A percentile compares a stretch with the other conserved stretches of the same genome.
These are phyloP conservation scores for Parnassius glacialis DNA, from an alignment of 2,888 invertebrate species.

Conservation along the genomic window DNA sequence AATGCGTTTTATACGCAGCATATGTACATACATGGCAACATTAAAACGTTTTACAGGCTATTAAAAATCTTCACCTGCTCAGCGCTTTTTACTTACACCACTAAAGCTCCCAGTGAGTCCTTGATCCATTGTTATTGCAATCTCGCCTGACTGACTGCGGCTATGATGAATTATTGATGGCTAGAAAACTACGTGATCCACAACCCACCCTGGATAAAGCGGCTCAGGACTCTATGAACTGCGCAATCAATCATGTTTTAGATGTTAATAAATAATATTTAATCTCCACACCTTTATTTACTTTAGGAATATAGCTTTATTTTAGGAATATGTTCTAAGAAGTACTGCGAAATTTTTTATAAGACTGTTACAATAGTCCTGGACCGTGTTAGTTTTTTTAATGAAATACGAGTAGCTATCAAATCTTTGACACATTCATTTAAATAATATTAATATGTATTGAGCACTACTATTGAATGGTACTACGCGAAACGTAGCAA, in stretches of 20 bases:
- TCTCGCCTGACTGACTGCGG: conserved; percentile 54
- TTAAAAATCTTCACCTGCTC: conserved; percentile 2
- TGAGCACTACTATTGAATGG: conserved; percentile 38
- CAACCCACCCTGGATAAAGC: conserved; percentile 44
- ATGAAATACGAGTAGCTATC: conserved; percentile 45
- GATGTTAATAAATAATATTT: conserved; percentile 3
- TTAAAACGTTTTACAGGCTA: too few species aligned
- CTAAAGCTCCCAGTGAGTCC: conserved; percentile 52
- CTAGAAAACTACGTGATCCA: conserved; percentile 61
- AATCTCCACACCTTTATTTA: background rate
- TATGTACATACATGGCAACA: too few species aligned
- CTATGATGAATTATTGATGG: conserved; percentile 73
- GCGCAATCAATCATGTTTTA: conserved; percentile 16
- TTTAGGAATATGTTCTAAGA: too few species aligned
- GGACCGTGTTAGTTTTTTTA: conserved; percentile 25
- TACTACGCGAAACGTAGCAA: conserved; percentile 29
- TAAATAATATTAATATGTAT: conserved; percentile 54
- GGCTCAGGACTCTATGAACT: conserved; percentile 15
- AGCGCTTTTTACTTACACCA: conserved; percentile 30
- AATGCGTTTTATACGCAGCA: too few species aligned
- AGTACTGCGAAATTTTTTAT: too few species aligned
- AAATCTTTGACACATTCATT: conserved; percentile 56
- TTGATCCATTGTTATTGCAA: conserved; percentile 72
- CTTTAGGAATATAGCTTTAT: too few species aligned
- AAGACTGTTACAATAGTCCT: background rate